A percentile compares a stretch with the other conserved stretches of the same genome.
These are phyloP conservation scores for Trichonephila clavipes DNA, from an alignment of 1,140 invertebrate species.

Conservation along the genomic window DNA sequence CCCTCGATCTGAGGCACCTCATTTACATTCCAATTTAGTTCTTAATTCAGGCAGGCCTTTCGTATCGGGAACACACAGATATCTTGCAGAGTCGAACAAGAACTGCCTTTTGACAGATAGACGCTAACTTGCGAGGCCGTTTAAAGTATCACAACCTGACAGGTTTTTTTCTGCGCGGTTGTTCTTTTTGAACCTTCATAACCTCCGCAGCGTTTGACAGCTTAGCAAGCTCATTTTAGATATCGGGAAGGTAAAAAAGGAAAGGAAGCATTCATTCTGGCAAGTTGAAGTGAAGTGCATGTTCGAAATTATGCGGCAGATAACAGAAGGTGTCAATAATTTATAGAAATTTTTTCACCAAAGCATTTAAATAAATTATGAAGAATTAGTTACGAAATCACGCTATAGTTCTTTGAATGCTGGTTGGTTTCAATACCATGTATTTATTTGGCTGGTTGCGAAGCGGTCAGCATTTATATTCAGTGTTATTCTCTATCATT, in stretches of 20 bases:
- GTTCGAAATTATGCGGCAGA: not conserved
- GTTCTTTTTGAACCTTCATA: not conserved
- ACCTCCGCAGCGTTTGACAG: not conserved
- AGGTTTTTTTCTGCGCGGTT: not conserved
- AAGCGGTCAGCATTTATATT: not conserved
- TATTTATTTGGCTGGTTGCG: not conserved
- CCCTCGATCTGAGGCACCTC: not conserved
- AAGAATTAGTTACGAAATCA: not conserved
- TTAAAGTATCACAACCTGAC: not conserved
- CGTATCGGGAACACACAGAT: not conserved
- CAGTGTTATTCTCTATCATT: too few species aligned
- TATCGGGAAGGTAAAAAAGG: not conserved
- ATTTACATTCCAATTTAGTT: not conserved
- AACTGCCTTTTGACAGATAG: constrained; percentile 8
- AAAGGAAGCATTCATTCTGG: constrained; percentile 1
- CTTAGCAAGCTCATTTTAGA: not conserved
- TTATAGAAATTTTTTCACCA: not conserved
- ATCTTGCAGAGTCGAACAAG: not conserved
- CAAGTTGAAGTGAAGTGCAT: constrained; percentile 5
- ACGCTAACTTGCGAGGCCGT: not conserved
- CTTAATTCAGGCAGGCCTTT: not conserved
- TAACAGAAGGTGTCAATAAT: not conserved
- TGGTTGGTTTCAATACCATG: not conserved
- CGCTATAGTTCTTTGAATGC: not conserved
- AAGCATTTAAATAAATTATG: not conserved